Evolutionary conservation across 2,888 invertebrate species (phyloP), one percentile per base, ranked within the genome.

Genomic region (Microctonus hyperodae): DNA sequence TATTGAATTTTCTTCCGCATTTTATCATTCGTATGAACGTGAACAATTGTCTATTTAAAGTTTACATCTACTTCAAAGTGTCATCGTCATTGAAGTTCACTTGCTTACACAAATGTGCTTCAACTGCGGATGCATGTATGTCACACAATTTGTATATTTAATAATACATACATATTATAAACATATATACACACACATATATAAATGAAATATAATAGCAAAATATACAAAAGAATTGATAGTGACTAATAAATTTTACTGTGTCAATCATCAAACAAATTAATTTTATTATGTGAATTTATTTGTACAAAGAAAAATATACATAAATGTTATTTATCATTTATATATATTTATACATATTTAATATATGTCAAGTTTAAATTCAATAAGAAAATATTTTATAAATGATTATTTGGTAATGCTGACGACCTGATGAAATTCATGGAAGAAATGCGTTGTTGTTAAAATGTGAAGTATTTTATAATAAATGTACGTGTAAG

Each of bases 21-120:
- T 22, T 37, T 10, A 13, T n/a, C n/a, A n/a, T n/a, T n/a, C 25
- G 35, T 11, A 50, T 64, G n/a, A 51, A 65, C 28, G 23, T 64
- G 35, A 53, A 65, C 40, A 65, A 60, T 65, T 60, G 55, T 56
- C 48, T 40, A 44, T 61, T 61, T 59, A 44, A 4, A 20, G n/a
- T n/a, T 16, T 2, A 16, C n/a, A 44, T 44, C 4, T 37, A 48
- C 50, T 60, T 50, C 28, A 44, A 53, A 13, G 13, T 50, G 50
- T 33, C 33, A 61, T 35, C 50, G 48, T 60, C 55, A 65, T 65
- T 59, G 60, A 60, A 55, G 59, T 58, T 28, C 61, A 65, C 56
- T 68, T 64, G 68, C 59, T 64, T 64, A 48, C 60, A 61, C 65
- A 68, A 68, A 65, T 68, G 63, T 48, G 50, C 61, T 61, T 61